Evolutionary conservation across 2,113 vertebrate genomes (phyloP).

Genomic region (Chinchilla lanigera): DNA sequence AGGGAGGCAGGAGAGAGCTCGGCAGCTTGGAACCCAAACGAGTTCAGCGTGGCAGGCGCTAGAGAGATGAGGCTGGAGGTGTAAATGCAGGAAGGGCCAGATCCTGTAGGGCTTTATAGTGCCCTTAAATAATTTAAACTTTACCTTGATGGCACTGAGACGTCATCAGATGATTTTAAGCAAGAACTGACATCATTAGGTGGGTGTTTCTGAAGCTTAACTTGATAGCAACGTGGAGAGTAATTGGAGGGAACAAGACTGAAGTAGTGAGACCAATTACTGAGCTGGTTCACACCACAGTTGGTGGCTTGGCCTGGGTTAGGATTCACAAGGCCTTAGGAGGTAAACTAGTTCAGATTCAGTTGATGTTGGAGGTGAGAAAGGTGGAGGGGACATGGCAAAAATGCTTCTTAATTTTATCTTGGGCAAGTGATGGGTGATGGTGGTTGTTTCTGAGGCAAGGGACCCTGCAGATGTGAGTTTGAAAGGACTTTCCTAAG

Average conservation of each 20-base stretch:
- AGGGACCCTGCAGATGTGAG: background rate
- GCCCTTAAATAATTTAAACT: slow-evolving; percentile 35
- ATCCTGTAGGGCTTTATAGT: background rate
- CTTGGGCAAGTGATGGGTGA: background rate
- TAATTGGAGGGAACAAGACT: slow-evolving; percentile 1
- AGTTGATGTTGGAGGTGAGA: background rate
- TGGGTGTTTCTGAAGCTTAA: slow-evolving; percentile 3
- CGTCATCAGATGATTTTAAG: slow-evolving; percentile 48
- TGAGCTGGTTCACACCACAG: slow-evolving; percentile 7
- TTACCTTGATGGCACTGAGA: background rate
- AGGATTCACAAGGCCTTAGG: background rate
- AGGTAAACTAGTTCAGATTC: background rate
- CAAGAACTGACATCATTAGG: background rate
- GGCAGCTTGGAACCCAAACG: background rate
- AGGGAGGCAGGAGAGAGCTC: background rate
- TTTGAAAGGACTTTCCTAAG: slow-evolving; percentile 35
- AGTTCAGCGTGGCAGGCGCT: background rate
- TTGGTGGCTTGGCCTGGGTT: background rate
- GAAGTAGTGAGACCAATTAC: background rate
- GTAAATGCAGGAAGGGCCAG: background rate
- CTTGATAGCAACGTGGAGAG: background rate
- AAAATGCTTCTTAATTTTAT: slow-evolving; percentile 37
- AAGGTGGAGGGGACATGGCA: background rate
- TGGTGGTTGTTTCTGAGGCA: slow-evolving; percentile 2
- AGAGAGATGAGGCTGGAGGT: background rate